Evolutionary conservation across 37 sponge, comb jelly and placozoan species (phyloP), one percentile per base, ranked within the genome.

Genomic region (Dysidea cf. avara): DNA sequence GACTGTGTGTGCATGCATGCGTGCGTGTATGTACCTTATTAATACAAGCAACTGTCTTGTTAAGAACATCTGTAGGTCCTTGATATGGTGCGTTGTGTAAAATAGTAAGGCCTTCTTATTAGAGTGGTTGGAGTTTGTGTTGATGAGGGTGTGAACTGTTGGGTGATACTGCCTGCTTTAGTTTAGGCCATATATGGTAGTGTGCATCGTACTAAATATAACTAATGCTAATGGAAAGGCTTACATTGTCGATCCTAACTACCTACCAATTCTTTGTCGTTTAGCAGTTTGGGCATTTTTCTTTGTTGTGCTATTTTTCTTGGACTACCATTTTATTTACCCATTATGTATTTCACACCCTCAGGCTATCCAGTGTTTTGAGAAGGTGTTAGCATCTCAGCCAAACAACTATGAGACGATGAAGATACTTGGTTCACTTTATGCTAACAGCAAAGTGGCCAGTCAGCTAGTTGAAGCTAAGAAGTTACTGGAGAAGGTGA

Each of bases 351-450:
- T n/a, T n/a, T n/a, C n/a, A n/a, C n/a, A n/a, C n/a, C 65, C 18
- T 61, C 21, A 76, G 77, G 97, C 97, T 67, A 82, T 88, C 22
- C 85, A 82, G 58, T 92, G 97, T 71, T 94, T 97, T 76, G 98
- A 97, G 75, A 94, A 89, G 75, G 97, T 97, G 7, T 56, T 94
- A 24, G 71, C 89, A 28, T 51, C 80, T 53, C 91, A 90, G 69
- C 92, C 94, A 3, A 79, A 74, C 40, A 97, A 97, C 63, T 94
- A 97, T 64, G 98, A 97, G 75, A 97, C 94, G 0, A 84, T 94
- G 83, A 97, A 97, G 71, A 97, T 97, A 47, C 84, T 97, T 12
- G 94, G 98, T 28, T 89, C 94, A 17, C 78, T 97, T n/a, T 94
- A 97, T 51, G 73, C 94, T 20, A 68, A 21, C 62, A 87, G 86